These are phyloP conservation scores for Psilopsiagon aymara DNA, from an alignment of 2,113 vertebrate genomes.

Conservation along the genomic window DNA sequence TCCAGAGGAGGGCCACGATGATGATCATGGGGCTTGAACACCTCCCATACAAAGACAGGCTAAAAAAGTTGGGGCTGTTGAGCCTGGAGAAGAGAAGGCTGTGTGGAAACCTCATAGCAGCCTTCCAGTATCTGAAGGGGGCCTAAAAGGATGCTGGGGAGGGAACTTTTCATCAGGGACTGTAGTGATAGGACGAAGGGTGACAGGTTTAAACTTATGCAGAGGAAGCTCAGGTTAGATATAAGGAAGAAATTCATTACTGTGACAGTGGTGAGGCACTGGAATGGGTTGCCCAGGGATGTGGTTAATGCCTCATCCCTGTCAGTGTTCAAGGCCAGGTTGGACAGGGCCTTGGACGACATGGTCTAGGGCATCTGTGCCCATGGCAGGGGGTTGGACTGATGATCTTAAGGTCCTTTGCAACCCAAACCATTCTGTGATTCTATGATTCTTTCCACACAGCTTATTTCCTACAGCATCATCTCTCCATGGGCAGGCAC, in stretches of 20 bases:
- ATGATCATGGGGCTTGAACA: not conserved
- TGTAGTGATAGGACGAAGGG: not conserved
- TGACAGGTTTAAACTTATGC: not conserved
- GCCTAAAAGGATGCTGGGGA: not conserved
- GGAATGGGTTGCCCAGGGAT: not conserved
- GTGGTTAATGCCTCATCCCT: not conserved
- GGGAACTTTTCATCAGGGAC: not conserved
- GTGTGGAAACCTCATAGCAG: not conserved
- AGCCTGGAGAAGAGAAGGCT: not conserved
- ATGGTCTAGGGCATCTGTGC: not conserved
- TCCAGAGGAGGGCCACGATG: not conserved
- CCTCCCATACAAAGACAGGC: not conserved
- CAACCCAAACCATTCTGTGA: not conserved
- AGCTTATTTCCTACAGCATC: not conserved
- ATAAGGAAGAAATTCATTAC: not conserved
- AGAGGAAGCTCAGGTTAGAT: not conserved
- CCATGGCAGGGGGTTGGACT: not conserved
- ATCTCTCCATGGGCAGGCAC: not conserved
- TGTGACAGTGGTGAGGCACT: not conserved
- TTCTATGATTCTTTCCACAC: not conserved
- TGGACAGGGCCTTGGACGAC: accelerated
- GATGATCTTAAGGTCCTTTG: not conserved
- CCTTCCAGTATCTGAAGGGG: not conserved
- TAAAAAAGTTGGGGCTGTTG: not conserved
- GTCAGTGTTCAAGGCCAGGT: not conserved